Evolutionary conservation across 2,888 invertebrate genomes (phyloP).

Genomic region (Patella pellucida): DNA sequence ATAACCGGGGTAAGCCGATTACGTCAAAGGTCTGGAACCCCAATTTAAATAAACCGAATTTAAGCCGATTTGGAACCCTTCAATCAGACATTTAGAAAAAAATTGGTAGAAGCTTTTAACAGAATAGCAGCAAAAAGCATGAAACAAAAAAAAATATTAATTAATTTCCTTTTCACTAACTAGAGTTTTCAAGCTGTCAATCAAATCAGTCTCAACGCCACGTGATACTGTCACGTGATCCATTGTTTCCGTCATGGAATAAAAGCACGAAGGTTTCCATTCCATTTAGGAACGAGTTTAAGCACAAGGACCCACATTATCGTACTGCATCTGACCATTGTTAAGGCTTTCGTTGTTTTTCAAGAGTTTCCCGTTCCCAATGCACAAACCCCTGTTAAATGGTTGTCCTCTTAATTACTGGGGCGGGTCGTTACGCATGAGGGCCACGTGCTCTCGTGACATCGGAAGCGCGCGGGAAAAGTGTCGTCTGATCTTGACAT

Average conservation of each 20-base stretch:
- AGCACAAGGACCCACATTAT: conserved; percentile 1
- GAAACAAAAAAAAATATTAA: background rate
- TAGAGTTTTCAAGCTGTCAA: conserved; percentile 3
- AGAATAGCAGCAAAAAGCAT: too few species aligned
- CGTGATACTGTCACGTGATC: conserved; percentile 9
- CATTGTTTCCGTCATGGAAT: conserved; percentile 6
- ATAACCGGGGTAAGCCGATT: too few species aligned
- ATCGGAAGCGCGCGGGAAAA: conserved; percentile 6
- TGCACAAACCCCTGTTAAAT: background rate
- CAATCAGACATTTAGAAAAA: too few species aligned
- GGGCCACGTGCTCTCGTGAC: background rate
- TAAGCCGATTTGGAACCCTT: too few species aligned
- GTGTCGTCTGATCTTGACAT: conserved; percentile 11
- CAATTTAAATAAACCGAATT: too few species aligned
- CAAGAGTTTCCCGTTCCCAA: background rate
- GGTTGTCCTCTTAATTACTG: background rate
- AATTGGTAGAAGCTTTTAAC: too few species aligned
- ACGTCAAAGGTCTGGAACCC: too few species aligned
- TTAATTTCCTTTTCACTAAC: conserved; percentile 11
- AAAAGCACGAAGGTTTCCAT: conserved; percentile 5
- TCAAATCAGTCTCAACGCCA: conserved; percentile 1
- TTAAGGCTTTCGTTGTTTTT: conserved; percentile 4
- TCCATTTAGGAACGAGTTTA: background rate
- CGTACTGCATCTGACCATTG: background rate
- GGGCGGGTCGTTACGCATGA: conserved; percentile 12